A percentile compares a stretch with the other conserved stretches of the same genome.
These are phyloP conservation scores for Cettia cetti DNA, from an alignment of 2,113 vertebrate species.

Conservation along the genomic window DNA sequence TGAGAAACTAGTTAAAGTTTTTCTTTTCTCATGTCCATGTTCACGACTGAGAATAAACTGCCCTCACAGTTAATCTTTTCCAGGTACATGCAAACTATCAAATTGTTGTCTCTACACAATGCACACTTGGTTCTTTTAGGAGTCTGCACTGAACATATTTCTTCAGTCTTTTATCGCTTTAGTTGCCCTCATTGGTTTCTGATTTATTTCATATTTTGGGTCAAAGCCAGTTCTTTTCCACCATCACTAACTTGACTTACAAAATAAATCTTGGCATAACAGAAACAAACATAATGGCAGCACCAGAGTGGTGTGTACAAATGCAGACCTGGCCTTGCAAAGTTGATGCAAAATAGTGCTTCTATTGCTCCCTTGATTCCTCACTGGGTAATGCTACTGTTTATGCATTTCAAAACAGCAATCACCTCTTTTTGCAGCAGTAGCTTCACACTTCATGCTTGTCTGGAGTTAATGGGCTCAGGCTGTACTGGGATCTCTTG, in stretches of 20 bases:
- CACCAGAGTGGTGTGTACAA: not conserved
- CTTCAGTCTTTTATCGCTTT: not conserved
- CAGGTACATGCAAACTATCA: not conserved
- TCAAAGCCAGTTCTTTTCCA: not conserved
- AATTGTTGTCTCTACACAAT: not conserved
- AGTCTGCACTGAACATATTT: not conserved
- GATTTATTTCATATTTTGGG: constrained; percentile 16
- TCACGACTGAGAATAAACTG: not conserved
- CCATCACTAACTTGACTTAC: not conserved
- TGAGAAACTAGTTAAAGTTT: not conserved
- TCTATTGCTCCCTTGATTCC: not conserved
- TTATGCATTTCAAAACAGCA: constrained; percentile 32
- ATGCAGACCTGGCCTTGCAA: not conserved
- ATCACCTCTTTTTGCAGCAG: not conserved
- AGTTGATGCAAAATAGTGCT: not conserved
- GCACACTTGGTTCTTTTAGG: not conserved
- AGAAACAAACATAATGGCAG: not conserved
- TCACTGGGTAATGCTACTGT: not conserved
- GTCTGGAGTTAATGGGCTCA: not conserved
- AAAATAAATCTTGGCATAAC: not conserved
- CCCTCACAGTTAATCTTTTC: not conserved
- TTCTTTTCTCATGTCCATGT: fast-evolving
- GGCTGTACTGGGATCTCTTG: not conserved
- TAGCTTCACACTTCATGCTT: constrained; percentile 9
- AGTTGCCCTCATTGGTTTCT: not conserved